Evolutionary conservation across 2,888 invertebrate species (phyloP).

Genomic region (Caenorhabditis sp.): DNA sequence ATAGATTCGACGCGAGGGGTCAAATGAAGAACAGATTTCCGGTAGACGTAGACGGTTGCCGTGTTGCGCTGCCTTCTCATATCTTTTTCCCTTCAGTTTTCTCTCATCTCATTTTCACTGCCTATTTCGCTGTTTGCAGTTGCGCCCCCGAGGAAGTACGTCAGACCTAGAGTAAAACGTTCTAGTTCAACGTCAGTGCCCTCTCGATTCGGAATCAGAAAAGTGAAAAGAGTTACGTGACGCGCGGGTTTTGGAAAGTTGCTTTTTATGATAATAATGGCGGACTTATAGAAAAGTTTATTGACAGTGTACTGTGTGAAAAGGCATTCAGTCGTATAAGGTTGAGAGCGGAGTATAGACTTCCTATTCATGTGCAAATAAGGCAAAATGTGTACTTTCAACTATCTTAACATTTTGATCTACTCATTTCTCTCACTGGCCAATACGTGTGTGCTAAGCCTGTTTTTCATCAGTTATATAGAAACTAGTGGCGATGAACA

Average conservation of each 20-base stretch:
- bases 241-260: background rate
- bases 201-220: background rate
- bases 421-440: background rate
- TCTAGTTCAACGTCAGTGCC: slow-evolving; percentile 13
- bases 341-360: background rate
- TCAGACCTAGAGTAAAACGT: slow-evolving; percentile 39
- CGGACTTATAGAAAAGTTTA: no score
- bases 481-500: slow-evolving; percentile 7
- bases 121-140: slow-evolving; percentile 30
- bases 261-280: background rate
- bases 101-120: slow-evolving; percentile 45
- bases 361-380: background rate
- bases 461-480: slow-evolving; percentile 5
- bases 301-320: background rate
- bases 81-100: slow-evolving; percentile 27
- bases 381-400: background rate
- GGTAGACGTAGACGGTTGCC: slow-evolving; percentile 22
- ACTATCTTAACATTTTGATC: background rate
- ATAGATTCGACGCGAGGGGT: background rate
- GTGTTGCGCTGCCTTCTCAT: slow-evolving; percentile 1
- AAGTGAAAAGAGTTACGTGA: background rate
- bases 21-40: slow-evolving; percentile 19
- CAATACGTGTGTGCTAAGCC: background rate
- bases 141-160: slow-evolving; percentile 33
- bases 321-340: background rate